Evolutionary conservation across 2,888 invertebrate genomes (phyloP).

Genomic region (Tortrix viridana): DNA sequence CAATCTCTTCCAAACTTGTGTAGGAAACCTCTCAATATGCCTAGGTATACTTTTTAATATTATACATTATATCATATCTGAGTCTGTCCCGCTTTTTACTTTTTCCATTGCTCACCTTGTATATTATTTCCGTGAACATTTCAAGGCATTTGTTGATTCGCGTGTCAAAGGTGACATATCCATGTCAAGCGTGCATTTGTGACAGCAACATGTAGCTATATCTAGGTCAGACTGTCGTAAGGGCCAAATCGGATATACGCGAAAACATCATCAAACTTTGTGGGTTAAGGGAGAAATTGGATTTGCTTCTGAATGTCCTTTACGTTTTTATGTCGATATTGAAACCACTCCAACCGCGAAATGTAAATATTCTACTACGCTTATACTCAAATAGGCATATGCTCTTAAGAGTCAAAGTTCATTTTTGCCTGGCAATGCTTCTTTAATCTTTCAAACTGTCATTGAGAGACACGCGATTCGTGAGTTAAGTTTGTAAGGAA

Average conservation of each 20-base stretch:
- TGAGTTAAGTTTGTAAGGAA: slow-evolving; percentile 49
- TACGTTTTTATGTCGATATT: not conserved
- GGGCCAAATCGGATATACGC: no score
- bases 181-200: slow-evolving; percentile 26
- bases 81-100: no score
- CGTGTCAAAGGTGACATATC: slow-evolving; percentile 39
- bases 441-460: slow-evolving; percentile 41
- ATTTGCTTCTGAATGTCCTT: no score
- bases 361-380: slow-evolving; percentile 10
- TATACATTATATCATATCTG: no score
- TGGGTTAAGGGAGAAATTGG: no score
- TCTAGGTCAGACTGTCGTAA: no score
- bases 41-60: no score
- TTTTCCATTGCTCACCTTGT: no score
- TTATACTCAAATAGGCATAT: not conserved
- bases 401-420: slow-evolving; percentile 34
- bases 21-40: no score
- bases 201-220: slow-evolving; percentile 20
- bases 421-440: slow-evolving; percentile 39
- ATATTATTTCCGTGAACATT: not conserved
- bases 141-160: slow-evolving; percentile 30
- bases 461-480: slow-evolving; percentile 52
- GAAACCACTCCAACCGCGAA: slow-evolving; percentile 28
- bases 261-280: no score
- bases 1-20: no score